Base-by-base conservation (phyloP, 2,888 invertebrate species). In the Drosophila borborema region DNA sequence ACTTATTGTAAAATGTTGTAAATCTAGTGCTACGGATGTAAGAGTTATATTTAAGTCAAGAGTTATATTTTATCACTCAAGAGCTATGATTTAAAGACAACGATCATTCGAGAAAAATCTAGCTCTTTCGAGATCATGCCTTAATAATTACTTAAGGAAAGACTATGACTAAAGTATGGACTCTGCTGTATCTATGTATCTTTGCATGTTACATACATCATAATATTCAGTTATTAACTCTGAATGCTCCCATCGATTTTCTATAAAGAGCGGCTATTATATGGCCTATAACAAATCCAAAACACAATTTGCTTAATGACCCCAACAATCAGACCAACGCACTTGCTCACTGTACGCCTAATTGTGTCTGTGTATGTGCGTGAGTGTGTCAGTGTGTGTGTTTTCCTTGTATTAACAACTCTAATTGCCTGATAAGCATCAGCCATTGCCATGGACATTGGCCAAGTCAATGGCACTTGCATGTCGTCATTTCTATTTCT, bases 361-460 rank as follows among this genome's bases (percentile, higher is more conserved):
- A 31, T 4, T 51, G 51, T 34, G 10, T 51, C 20, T 43, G 31
- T 40, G 46, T 56, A 18, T 56, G 43, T 16, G n/a, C 40, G 28
- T 43, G 34, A 49, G n/a, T 60, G 23, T 45, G 38, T 53, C 12
- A 58, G 28, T 54, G 20, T 48, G 31, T 54, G 36, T 36, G 58
- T 48, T 45, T 4, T 72, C 67, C 73, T 70, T 81, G 68, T 72
- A 71, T 78, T 72, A 62, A 62, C 66, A 56, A 74, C 73, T 75
- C 77, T 81, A 89, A 86, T 84, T 89, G 82, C 72, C 64, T 64
- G 86, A 86, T 86, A 89, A 80, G 72, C 80, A 86, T 86, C 76
- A 46, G 55, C 63, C 54, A 62, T 40, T 69, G 66, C 66, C 64
- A 43, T 65, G 68, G 77, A 80, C 73, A 76, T 77, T 73, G 77